A percentile compares a stretch with the other conserved stretches of the same genome.
Conservation (phyloP, 1,140 invertebrate genomes). For the Acyrthosiphon pisum region DNA sequence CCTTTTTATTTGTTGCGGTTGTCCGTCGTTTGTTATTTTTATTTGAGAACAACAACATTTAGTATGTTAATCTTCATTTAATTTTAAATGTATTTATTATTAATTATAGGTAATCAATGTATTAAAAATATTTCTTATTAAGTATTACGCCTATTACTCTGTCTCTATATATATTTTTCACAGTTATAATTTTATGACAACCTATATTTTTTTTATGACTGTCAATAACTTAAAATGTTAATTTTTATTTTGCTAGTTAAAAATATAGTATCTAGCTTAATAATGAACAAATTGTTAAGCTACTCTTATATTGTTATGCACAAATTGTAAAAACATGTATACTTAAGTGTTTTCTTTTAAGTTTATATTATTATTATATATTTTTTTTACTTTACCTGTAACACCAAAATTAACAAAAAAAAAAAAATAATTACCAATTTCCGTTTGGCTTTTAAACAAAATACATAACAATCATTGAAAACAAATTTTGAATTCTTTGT, state of each 20-base stretch:
- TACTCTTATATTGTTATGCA: slow-evolving; percentile 40
- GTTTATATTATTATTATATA: slow-evolving; percentile 30
- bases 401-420: slow-evolving; percentile 35
- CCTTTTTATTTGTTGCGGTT: background rate
- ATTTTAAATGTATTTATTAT: background rate
- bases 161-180: background rate
- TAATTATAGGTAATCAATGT: background rate
- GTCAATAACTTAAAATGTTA: slow-evolving; percentile 16
- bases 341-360: slow-evolving; percentile 44
- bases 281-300: slow-evolving; percentile 24
- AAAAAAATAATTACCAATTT: background rate
- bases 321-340: slow-evolving; percentile 46
- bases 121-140: background rate
- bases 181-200: background rate
- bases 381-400: slow-evolving; percentile 28
- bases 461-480: slow-evolving; percentile 29
- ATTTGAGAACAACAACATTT: background rate
- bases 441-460: slow-evolving; percentile 26
- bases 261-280: background rate
- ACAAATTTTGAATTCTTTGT: background rate
- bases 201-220: slow-evolving; percentile 2
- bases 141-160: background rate
- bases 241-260: slow-evolving; percentile 24
- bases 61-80: background rate
- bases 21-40: background rate